phyloP scores from a whole-genome alignment of 2,797 vertebrate species.

The Lithobates sylvaticus region DNA sequence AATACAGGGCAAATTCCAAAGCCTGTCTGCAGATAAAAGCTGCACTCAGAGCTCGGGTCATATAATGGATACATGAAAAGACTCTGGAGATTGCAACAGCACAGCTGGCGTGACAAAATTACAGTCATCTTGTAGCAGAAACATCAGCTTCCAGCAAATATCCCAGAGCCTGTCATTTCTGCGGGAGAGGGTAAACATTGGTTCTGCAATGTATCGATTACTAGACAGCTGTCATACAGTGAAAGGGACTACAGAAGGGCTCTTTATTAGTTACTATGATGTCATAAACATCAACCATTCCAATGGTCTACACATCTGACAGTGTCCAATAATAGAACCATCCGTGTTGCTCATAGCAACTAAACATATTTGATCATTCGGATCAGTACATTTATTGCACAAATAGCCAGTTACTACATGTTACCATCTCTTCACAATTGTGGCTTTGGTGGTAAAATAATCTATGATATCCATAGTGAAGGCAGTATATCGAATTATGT shows the following conservation, averaged over 20 bases:
- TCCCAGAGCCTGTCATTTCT: neutral
- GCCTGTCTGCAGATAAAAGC: slow-evolving; percentile 24
- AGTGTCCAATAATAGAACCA: no score
- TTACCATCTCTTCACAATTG: no score
- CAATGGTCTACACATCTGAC: neutral
- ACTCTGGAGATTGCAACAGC: slow-evolving; percentile 27
- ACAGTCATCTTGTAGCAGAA: slow-evolving; percentile 18
- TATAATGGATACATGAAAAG: slow-evolving; percentile 36
- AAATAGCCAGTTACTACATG: no score
- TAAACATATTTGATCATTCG: no score
- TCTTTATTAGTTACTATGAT: neutral
- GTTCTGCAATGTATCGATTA: neutral
- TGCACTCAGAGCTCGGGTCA: slow-evolving; percentile 26
- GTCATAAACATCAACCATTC: neutral
- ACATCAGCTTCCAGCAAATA: slow-evolving; percentile 4
- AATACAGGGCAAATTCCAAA: slow-evolving; percentile 1
- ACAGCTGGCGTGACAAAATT: slow-evolving; percentile 38
- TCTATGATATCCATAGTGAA: no score
- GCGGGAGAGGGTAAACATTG: neutral
- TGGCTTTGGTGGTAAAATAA: no score
- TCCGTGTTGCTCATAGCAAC: no score
- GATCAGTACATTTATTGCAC: no score
- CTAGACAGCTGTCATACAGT: neutral
- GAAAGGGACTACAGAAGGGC: neutral
- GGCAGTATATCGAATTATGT: no score